These are phyloP conservation scores for Drosophila robusta DNA, from an alignment of 2,888 invertebrate species.

Conservation along the genomic window DNA sequence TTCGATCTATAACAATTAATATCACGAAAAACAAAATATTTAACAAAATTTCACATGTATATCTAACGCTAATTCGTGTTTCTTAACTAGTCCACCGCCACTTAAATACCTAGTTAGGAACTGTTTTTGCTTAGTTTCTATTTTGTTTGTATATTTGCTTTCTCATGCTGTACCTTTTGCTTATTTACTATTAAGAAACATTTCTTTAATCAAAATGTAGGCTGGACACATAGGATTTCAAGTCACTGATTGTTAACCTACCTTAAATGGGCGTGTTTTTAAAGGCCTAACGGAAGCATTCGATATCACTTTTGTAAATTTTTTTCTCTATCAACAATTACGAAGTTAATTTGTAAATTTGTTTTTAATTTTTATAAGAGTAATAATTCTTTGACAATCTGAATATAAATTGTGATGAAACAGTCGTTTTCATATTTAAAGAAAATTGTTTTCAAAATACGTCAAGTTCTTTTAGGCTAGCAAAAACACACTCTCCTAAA, in stretches of 20 bases:
- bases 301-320: too few relatives aligned
- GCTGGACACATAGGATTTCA: conserved; percentile 52
- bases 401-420: too few relatives aligned
- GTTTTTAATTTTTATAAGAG: too few relatives aligned
- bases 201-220: conserved; percentile 31
- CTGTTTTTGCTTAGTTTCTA: conserved; percentile 12
- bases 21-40: conserved; percentile 1
- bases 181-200: conserved; percentile 28
- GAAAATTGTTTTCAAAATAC: too few relatives aligned
- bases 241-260: conserved; percentile 33
- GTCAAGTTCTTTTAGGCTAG: conserved; percentile 13
- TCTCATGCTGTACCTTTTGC: conserved; percentile 58
- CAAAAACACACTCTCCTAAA: conserved; percentile 26
- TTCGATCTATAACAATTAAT: conserved; percentile 6
- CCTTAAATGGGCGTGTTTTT: conserved; percentile 23
- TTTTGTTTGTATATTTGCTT: conserved; percentile 18
- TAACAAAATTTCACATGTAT: conserved; percentile 51
- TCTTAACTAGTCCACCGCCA: conserved; percentile 19
- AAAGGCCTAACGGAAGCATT: not conserved
- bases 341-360: too few relatives aligned
- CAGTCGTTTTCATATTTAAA: too few relatives aligned
- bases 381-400: too few relatives aligned
- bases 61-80: conserved; percentile 46
- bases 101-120: conserved; percentile 33
- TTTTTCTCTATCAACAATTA: too few relatives aligned